Conservation (phyloP, 2,888 invertebrate genomes). For the Cinara cedri region DNA sequence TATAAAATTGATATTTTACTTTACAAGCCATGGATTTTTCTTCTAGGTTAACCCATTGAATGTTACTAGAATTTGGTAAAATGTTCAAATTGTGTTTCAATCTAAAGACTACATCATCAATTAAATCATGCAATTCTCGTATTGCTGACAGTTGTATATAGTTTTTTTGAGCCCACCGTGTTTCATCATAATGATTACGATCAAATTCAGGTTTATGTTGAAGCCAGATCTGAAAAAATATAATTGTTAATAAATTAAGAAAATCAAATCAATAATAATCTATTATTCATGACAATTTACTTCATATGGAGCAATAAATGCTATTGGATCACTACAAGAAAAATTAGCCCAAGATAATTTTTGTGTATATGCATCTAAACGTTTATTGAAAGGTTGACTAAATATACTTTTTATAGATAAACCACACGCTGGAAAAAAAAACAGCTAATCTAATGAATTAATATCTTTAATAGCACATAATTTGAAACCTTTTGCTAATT, state of each 20-base stretch:
- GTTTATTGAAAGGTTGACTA: slow-evolving; percentile 73
- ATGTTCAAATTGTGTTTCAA: slow-evolving; percentile 62
- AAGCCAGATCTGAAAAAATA: slow-evolving; percentile 41
- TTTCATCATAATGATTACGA: slow-evolving; percentile 62
- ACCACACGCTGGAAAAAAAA: slow-evolving; percentile 83
- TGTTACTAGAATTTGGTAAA: slow-evolving; percentile 3
- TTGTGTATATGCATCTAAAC: slow-evolving; percentile 74
- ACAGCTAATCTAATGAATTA: too few relatives aligned
- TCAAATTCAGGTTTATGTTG: slow-evolving; percentile 37
- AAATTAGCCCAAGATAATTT: slow-evolving; percentile 82
- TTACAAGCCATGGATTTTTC: slow-evolving; percentile 41
- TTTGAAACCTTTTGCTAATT: too few relatives aligned
- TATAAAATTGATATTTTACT: slow-evolving; percentile 10
- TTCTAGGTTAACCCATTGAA: slow-evolving; percentile 31
- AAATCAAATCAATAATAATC: background rate
- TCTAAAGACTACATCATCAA: slow-evolving; percentile 73
- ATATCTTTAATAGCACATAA: too few relatives aligned
- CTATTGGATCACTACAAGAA: slow-evolving; percentile 83
- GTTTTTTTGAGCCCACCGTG: slow-evolving; percentile 73
- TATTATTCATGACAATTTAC: slow-evolving; percentile 64
- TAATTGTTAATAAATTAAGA: background rate
- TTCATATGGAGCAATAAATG: slow-evolving; percentile 79
- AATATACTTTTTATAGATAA: slow-evolving; percentile 83
- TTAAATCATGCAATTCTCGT: slow-evolving; percentile 74
- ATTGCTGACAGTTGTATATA: slow-evolving; percentile 76